Evolutionary conservation across 2,797 vertebrate species (phyloP), one percentile per base, ranked within the genome.

Genomic region (Crenuchus spilurus): DNA sequence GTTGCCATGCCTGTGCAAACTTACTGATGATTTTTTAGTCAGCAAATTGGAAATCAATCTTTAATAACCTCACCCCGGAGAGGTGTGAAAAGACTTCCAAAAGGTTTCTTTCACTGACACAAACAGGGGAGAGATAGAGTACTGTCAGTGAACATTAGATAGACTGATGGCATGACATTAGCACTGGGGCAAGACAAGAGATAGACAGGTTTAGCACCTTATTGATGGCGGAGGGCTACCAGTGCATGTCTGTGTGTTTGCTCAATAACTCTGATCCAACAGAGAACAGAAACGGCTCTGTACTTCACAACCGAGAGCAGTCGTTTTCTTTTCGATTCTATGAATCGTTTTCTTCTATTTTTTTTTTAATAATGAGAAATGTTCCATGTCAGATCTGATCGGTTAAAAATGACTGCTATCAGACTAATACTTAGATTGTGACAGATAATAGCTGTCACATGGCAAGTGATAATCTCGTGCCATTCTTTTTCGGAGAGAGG

Each of bases 111-210:
- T 8, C 31, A 0, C 57, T 61, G 60, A 39, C 20, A 61, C n/a
- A 39, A 13, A 35, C 24, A 60, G 20, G 58, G 24, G 35, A 44
- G 16, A 60, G 55, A 35, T 37, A 31, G 55, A 60, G 14, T 55
- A 30, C 55, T 33, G 24, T 20, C 14, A 0, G 55, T 60, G 31
- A 37, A 35, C 31, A 60, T 35, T 60, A 35, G 55, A 37, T 11
- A 16, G n/a, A 60, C n/a, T 49, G 51, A 74, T 75, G 46, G 35
- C 11, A 62, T 33, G 39, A 24, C 31, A 49, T 14, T 26, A 37
- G 57, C 55, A 51, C 44, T 11, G 10, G 22, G 30, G 22, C 49
- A 26, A 20, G 20, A 51, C 24, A 2, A 51, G 22, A 13, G 22
- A 51, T 10, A 3, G 49, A 51, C 22, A 51, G 49, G 49, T 51